Conservation (phyloP, 2,888 invertebrate genomes). For the Seira musarum region DNA sequence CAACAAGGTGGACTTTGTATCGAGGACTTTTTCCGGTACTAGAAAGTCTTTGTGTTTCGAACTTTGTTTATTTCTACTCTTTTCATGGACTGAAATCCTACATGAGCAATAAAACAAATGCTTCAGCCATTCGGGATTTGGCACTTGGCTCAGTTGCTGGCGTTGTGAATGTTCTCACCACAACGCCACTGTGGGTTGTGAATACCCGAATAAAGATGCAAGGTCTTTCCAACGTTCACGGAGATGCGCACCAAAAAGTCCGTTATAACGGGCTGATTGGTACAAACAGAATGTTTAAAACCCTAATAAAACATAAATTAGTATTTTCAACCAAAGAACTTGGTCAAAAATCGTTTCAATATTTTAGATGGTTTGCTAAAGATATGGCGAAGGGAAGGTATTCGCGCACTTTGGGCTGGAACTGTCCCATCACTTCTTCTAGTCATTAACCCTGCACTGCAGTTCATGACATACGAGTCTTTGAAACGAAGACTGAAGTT, state of each 20-base stretch:
- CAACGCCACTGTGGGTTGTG: conserved; percentile 88
- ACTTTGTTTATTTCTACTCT: conserved; percentile 95
- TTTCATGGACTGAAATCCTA: conserved; percentile 85
- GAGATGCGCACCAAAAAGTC: conserved; percentile 26
- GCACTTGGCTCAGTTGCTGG: conserved; percentile 86
- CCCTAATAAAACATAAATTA: not conserved
- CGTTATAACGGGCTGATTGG: conserved; percentile 71
- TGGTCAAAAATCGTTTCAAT: too few relatives aligned
- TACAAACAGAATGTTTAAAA: conserved; percentile 57
- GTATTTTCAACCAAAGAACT: too few relatives aligned
- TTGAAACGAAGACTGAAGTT: conserved; percentile 81
- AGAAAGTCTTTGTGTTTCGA: conserved; percentile 88
- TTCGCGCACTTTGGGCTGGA: conserved; percentile 82
- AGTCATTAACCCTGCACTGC: conserved; percentile 91
- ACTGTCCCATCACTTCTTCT: conserved; percentile 32
- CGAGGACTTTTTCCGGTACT: conserved; percentile 87
- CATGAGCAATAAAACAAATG: conserved; percentile 39
- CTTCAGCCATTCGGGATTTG: conserved; percentile 81
- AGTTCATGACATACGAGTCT: conserved; percentile 93
- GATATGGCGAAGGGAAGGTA: conserved; percentile 83
- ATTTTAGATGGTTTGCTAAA: conserved; percentile 79
- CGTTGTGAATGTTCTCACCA: conserved; percentile 78
- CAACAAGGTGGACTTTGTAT: conserved; percentile 79
- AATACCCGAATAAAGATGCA: conserved; percentile 90
- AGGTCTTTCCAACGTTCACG: conserved; percentile 72